phyloP scores from a whole-genome alignment of 2,113 vertebrate species.

The Dipodomys stephensi region DNA sequence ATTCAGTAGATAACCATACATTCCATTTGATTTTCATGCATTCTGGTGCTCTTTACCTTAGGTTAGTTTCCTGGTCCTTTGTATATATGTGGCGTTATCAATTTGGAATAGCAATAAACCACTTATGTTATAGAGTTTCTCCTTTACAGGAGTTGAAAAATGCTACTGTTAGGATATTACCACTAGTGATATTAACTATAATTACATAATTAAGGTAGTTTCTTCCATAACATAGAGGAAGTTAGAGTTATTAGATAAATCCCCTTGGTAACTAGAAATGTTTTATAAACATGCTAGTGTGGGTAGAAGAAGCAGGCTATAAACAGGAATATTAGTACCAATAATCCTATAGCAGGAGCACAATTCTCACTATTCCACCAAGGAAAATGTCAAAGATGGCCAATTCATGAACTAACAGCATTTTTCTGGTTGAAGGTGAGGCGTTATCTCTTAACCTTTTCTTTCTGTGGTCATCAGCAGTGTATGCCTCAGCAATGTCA shows the following conservation, averaged over 20 bases:
- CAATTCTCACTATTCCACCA: neutral
- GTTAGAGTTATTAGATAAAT: neutral
- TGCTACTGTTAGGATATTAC: neutral
- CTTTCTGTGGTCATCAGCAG: slow-evolving; percentile 46
- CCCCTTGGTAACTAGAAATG: neutral
- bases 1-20: neutral
- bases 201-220: neutral
- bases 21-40: neutral
- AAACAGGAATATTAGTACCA: neutral
- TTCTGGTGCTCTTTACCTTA: neutral
- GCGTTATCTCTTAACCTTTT: slow-evolving; percentile 51
- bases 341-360: slow-evolving; percentile 41
- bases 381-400: slow-evolving; percentile 58
- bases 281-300: neutral
- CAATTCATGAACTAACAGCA: slow-evolving; percentile 37
- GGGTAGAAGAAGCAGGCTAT: neutral
- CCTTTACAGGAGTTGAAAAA: rapidly evolving
- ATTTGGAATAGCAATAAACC: neutral
- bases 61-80: neutral
- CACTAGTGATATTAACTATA: neutral
- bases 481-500: slow-evolving; percentile 31
- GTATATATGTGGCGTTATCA: neutral
- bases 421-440: slow-evolving; percentile 62
- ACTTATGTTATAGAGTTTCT: neutral
- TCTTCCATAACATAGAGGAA: neutral